Base-by-base conservation (phyloP, 1,140 invertebrate genomes). In the Euschistus heros region DNA sequence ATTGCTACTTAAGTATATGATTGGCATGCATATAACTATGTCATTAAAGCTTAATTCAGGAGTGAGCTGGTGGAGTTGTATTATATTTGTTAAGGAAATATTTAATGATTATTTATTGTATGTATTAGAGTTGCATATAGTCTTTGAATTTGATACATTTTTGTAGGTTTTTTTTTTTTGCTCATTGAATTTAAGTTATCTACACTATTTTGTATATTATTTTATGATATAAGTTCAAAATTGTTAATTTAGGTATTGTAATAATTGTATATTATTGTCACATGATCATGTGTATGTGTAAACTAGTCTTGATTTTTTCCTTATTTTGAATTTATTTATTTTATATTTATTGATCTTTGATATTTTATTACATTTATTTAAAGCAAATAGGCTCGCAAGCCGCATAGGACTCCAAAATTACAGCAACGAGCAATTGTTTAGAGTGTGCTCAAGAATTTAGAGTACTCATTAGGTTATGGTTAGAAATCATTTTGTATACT, bases 391-490 rank as follows among this genome's bases (percentile, higher is more conserved):
- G 59, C 59, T 20, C 14, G 61, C 61, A 42, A 64, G 63, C 50
- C 63, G 63, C 63, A 64, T 64, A 64, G 63, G 30, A 61, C n/a
- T 47, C 54, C 15, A 30, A 66, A 66, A 66, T n/a, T 44, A 44
- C 61, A 54, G 60, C 61, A 63, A 66, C 22, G 65, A 66, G 65
- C 65, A 66, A 66, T 66, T 62, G 59, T 42, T 63, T 62, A 66
- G 65, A 37, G 44, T 66, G 27, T 66, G 65, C 65, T 66, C 65
- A 66, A 66, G n/a, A 37, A 22, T 24, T 42, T 66, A 62, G 61
- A 66, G 46, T 61, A 50, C 33, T 37, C 59, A 22, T 54, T 52
- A 61, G 47, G 54, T 17, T 26, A 50, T 66, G 65, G 61, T 62
- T 66, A 66, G 65, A 62, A 63, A 13, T 42, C 24, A 54, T 52